These are phyloP conservation scores for Hucho hucho DNA, from an alignment of 2,113 vertebrate genomes.

Conservation along the genomic window DNA sequence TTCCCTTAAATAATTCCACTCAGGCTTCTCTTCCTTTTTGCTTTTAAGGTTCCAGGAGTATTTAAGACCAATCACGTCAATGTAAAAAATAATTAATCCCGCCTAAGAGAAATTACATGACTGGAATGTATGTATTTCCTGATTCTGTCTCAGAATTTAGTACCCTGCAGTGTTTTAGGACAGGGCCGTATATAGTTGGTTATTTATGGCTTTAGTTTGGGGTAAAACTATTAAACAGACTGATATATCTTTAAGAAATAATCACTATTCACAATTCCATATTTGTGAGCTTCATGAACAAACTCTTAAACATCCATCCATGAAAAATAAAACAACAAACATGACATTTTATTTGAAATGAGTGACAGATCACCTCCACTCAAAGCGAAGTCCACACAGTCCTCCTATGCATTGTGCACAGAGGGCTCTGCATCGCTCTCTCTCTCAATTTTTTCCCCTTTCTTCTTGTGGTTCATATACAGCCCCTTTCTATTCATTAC, in stretches of 20 bases:
- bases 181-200: no score
- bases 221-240: background rate
- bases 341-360: background rate
- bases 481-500: conserved; percentile 90
- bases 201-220: background rate
- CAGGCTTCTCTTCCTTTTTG: conserved; percentile 51
- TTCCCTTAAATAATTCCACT: conserved; percentile 68
- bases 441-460: conserved; percentile 29
- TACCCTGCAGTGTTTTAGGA: background rate
- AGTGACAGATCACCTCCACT: background rate
- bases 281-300: no score
- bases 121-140: conserved; percentile 46
- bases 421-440: conserved; percentile 30
- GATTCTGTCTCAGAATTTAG: background rate
- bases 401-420: background rate
- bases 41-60: conserved; percentile 66
- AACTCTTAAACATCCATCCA: no score
- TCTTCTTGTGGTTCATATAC: conserved; percentile 72
- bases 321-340: no score
- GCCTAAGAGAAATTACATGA: conserved; percentile 66
- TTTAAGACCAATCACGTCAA: conserved; percentile 75
- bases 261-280: no score
- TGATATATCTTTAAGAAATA: no score
- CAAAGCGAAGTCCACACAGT: background rate
- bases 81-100: conserved; percentile 66